These are phyloP conservation scores for Procambarus virginalis DNA, from an alignment of 1,140 invertebrate genomes.

Conservation along the genomic window DNA sequence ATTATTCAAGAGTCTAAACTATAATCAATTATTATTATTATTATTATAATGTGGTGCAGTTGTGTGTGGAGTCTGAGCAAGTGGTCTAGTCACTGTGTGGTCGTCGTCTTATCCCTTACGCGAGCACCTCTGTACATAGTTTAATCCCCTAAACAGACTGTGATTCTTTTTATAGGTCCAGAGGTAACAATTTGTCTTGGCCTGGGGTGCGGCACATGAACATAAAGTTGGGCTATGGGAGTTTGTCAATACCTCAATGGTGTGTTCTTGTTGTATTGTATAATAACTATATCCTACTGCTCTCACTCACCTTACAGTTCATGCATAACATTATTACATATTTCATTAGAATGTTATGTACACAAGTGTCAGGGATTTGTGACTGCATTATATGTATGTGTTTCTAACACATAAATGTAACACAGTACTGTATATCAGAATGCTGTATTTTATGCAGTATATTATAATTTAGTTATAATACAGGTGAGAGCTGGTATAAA, in stretches of 20 bases:
- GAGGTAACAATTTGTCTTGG: constrained; percentile 39
- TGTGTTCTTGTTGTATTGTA: background rate
- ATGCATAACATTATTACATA: background rate
- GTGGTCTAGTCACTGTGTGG: constrained; percentile 46
- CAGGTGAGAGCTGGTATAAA: background rate
- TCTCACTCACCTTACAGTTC: background rate
- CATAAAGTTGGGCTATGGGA: background rate
- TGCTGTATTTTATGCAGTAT: background rate
- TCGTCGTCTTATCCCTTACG: constrained; percentile 10
- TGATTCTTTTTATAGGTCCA: constrained; percentile 55
- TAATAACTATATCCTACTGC: background rate
- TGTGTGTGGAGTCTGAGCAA: constrained; percentile 32
- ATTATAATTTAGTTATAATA: background rate
- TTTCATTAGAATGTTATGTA: background rate
- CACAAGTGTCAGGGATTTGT: background rate
- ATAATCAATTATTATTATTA: background rate
- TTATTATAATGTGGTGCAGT: background rate
- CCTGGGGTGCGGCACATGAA: constrained; percentile 30
- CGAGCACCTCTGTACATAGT: constrained; percentile 51
- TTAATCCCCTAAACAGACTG: constrained; percentile 45
- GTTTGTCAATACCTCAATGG: constrained; percentile 1
- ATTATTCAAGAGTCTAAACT: constrained; percentile 5
- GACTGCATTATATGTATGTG: background rate
- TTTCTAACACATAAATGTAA: background rate
- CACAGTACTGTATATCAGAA: background rate